Evolutionary conservation across 2,797 vertebrate species (phyloP), one percentile per base, ranked within the genome.

Genomic region (Tokudaia tokunoshimensis): DNA sequence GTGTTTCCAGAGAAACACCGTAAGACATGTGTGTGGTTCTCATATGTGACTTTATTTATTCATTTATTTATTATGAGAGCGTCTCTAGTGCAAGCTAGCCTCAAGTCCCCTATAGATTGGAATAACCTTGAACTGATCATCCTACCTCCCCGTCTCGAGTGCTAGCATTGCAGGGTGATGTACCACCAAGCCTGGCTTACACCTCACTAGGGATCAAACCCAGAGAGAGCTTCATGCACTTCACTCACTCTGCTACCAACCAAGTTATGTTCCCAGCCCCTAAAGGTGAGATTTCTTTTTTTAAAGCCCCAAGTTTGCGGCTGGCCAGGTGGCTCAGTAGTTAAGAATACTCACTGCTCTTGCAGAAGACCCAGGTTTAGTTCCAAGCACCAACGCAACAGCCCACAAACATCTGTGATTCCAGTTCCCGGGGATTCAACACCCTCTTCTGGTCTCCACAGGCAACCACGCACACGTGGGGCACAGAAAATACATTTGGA

Each of bases 261-360:
- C 5, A 1, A 75, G 52, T 44, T 37, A 75, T 26, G 59, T 15
- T 12, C 52, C 70, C 29, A 57, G 1, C 19, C 8, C 4, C 87
- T 76, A 74, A 47, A 94, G 44, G 7, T 41, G 0, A 37, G 47
- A 52, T 22, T 74, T 89, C 31, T 31, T 31, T 24, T 76, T 89
- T 41, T 59, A 93, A 94, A 89, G 55, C 15, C 67, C n/a, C 41
- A 78, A 84, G 76, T 44, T 76, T 20, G 86, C 78, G n/a, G 41
- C 59, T 84, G 37, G 15, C 11, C 26, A 31, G 4, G 31, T 47
- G 81, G 26, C 15, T 19, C 15, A 13, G 37, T 65, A 47, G 26
- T 65, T 65, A 65, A 84, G 29, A 84, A 3, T 11, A 7, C 29
- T 17, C 31, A 26, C 26, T 47, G 41, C 17, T 65, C 41, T 65